Evolutionary conservation across 2,113 vertebrate genomes (phyloP).

Genomic region (Zosterops japonicus): DNA sequence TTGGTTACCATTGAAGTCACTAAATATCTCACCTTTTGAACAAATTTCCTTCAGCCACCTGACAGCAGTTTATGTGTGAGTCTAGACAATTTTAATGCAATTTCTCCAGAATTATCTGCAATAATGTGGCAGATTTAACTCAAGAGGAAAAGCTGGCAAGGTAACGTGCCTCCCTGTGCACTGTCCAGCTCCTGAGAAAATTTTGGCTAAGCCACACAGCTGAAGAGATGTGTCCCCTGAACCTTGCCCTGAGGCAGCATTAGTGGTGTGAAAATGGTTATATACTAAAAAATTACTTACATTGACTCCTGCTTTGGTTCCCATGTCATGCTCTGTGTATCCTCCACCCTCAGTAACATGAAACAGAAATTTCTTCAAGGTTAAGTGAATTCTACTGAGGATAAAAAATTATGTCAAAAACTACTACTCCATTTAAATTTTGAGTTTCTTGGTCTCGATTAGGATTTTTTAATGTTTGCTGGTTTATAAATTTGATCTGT

Average conservation of each 20-base stretch:
- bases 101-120: neutral
- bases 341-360: neutral
- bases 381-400: neutral
- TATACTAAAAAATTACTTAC: neutral
- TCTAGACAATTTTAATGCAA: neutral
- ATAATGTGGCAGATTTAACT: slow-evolving; percentile 12
- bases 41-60: neutral
- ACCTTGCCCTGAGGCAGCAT: slow-evolving; percentile 39
- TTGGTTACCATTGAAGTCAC: neutral
- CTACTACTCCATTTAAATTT: neutral
- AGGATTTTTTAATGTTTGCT: neutral
- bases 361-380: neutral
- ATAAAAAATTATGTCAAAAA: neutral
- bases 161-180: neutral
- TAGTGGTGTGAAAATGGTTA: slow-evolving; percentile 38
- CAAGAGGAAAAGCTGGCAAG: neutral
- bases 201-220: slow-evolving; percentile 48
- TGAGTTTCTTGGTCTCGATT: neutral
- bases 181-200: slow-evolving; percentile 46
- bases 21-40: neutral
- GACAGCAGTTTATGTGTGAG: neutral
- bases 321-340: neutral
- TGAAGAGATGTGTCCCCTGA: slow-evolving; percentile 14
- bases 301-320: neutral
- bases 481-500: neutral